phyloP scores from a whole-genome alignment of 2,888 invertebrate genomes.

The Drosophila leonis region DNA sequence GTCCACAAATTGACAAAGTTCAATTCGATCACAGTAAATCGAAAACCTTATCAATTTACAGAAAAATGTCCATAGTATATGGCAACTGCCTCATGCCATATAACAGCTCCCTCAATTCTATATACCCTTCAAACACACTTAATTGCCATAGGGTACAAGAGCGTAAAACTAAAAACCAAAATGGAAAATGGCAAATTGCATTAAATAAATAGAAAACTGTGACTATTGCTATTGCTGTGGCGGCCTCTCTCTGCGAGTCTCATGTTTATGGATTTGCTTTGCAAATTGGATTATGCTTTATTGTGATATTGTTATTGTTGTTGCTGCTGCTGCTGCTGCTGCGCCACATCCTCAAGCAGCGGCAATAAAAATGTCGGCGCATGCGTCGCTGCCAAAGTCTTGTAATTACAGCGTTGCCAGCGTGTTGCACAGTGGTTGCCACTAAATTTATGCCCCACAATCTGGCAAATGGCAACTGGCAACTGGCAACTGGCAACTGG shows the following conservation, averaged over 20 bases:
- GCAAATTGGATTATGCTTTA: conserved; percentile 73
- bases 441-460: conserved; percentile 40
- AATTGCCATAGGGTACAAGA: conserved; percentile 19
- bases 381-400: conserved; percentile 50
- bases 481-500: conserved; percentile 29
- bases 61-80: not conserved
- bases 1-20: no score
- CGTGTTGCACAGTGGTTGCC: conserved; percentile 43
- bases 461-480: conserved; percentile 22
- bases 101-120: not conserved
- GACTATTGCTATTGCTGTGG: conserved; percentile 24
- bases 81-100: no score
- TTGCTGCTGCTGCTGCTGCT: conserved; percentile 29
- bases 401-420: conserved; percentile 53
- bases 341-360: conserved; percentile 62
- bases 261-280: conserved; percentile 63
- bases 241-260: conserved; percentile 19
- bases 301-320: conserved; percentile 52
- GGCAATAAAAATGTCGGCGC: conserved; percentile 55
- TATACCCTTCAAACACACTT: not conserved
- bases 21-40: no score
- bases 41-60: no score
- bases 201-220: conserved; percentile 68
- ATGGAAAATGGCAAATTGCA: conserved; percentile 59
- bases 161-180: conserved; percentile 17